Percentiles rank a stretch among this genome's conserved stretches.
These are phyloP conservation scores for Struthio camelus DNA, from an alignment of 2,113 vertebrate species.

Conservation along the genomic window DNA sequence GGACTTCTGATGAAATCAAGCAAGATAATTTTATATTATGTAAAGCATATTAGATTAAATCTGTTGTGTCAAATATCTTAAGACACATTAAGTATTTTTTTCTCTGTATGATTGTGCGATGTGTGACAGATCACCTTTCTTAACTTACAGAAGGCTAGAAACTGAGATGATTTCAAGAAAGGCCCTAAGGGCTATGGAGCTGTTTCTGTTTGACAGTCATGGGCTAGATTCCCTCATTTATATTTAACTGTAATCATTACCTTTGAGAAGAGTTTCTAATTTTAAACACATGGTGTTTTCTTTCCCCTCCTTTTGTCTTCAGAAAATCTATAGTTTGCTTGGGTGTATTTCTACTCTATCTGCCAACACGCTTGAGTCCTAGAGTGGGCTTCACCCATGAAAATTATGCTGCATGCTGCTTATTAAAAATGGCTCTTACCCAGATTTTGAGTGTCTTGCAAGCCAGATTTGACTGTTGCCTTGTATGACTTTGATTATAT, in stretches of 20 bases:
- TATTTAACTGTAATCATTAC: conserved; percentile 72
- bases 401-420: background rate
- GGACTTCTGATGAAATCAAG: conserved; percentile 56
- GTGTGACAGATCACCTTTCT: conserved; percentile 53
- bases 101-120: background rate
- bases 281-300: conserved; percentile 55
- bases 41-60: conserved; percentile 64
- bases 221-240: conserved; percentile 67
- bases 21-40: conserved; percentile 55
- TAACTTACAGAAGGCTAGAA: background rate
- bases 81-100: conserved; percentile 9
- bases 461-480: background rate
- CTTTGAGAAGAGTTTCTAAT: conserved; percentile 66
- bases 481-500: background rate
- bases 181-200: conserved; percentile 31
- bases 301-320: background rate
- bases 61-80: conserved; percentile 52
- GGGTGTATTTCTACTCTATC: conserved; percentile 26
- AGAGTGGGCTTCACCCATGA: background rate
- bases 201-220: conserved; percentile 61
- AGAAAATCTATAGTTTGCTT: conserved; percentile 60
- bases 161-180: conserved; percentile 54
- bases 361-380: background rate
- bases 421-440: background rate
- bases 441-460: background rate